phyloP scores from a whole-genome alignment of 2,888 invertebrate species.

The Leptinotarsa tumamoca region DNA sequence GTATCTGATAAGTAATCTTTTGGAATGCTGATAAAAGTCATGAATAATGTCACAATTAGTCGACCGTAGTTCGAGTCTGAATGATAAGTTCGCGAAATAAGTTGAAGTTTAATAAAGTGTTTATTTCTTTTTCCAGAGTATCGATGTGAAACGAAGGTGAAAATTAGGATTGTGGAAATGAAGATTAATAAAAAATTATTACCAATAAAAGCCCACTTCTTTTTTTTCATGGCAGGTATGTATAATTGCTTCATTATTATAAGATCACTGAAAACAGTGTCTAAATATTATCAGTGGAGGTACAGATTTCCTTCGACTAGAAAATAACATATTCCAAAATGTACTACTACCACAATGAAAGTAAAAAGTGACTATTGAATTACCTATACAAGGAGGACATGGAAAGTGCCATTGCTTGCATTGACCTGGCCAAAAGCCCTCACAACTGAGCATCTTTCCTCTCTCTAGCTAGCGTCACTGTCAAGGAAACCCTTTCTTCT shows the following conservation, averaged over 20 bases:
- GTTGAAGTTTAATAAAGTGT: not conserved
- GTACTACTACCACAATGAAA: no score
- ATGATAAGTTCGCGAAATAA: not conserved
- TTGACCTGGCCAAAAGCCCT: no score
- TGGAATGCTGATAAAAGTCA: not conserved
- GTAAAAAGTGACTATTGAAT: no score
- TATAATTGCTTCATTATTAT: slow-evolving; percentile 42
- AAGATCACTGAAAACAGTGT: not conserved
- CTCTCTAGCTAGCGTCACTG: no score
- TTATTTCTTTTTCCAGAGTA: not conserved
- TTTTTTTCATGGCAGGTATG: slow-evolving; percentile 90
- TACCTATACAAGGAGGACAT: no score
- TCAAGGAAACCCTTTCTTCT: no score
- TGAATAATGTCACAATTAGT: slow-evolving; percentile 18
- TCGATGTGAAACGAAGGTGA: slow-evolving; percentile 6
- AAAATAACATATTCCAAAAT: no score
- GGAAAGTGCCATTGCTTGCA: no score
- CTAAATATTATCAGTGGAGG: not conserved
- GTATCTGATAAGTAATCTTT: slow-evolving; percentile 7
- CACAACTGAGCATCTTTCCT: no score
- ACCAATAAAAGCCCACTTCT: slow-evolving; percentile 88
- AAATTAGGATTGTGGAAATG: slow-evolving; percentile 53
- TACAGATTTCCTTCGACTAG: no score
- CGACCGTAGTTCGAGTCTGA: not conserved
- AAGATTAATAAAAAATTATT: slow-evolving; percentile 77